Evolutionary conservation across 2,113 vertebrate genomes (phyloP).

Genomic region (Lycocorax pyrrhopterus): DNA sequence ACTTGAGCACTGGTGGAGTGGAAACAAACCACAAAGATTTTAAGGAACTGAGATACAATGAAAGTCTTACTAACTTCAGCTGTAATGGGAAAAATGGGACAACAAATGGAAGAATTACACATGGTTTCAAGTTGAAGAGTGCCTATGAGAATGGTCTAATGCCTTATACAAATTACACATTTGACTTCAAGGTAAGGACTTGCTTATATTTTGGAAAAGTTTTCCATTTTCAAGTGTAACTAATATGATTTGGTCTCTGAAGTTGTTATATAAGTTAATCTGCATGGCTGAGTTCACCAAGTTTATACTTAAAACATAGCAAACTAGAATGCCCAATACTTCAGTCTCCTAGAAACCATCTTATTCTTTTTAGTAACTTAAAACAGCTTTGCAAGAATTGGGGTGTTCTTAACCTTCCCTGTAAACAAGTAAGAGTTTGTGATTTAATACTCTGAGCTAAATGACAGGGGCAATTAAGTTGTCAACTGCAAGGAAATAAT

Average conservation of each 20-base stretch:
- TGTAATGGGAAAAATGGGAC: constrained; percentile 94
- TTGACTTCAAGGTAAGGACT: constrained; percentile 89
- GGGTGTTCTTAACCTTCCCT: background rate
- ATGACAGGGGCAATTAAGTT: background rate
- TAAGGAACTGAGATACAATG: constrained; percentile 95
- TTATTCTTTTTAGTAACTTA: background rate
- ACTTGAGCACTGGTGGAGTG: constrained; percentile 93
- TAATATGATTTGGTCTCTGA: background rate
- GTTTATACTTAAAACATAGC: background rate
- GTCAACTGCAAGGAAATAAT: background rate
- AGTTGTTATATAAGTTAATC: background rate
- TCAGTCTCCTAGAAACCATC: background rate
- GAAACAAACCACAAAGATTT: constrained; percentile 99
- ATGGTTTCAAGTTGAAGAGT: constrained; percentile 97
- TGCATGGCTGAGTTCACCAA: background rate
- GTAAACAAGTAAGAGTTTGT: background rate
- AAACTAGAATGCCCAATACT: background rate
- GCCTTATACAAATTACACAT: constrained; percentile 98
- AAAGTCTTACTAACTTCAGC: constrained; percentile 97
- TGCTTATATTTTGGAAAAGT: background rate
- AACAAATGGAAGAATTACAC: constrained; percentile 92
- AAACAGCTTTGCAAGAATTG: background rate
- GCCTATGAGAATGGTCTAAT: constrained; percentile 96
- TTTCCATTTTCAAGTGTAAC: background rate
- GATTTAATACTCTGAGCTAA: background rate